Evolutionary conservation across 2,113 vertebrate species (phyloP).

Genomic region (Forbesichthys agassizii): DNA sequence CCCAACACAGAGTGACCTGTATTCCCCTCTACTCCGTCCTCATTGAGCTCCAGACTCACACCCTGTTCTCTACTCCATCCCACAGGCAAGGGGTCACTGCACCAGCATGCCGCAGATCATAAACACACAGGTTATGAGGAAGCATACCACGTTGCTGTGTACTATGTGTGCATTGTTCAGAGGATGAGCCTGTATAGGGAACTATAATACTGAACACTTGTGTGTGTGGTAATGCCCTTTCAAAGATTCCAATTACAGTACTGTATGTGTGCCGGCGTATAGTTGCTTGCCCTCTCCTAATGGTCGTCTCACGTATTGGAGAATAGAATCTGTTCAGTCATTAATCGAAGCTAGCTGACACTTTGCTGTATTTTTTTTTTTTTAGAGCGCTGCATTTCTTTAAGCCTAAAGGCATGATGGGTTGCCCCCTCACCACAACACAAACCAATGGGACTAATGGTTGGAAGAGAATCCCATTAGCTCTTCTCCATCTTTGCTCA

Average conservation of each 20-base stretch:
- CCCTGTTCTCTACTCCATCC: too few relatives aligned
- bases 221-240: slow-evolving; percentile 13
- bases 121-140: slow-evolving; percentile 55
- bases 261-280: not conserved
- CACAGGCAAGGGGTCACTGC: slow-evolving; percentile 57
- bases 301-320: not conserved
- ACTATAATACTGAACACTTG: slow-evolving; percentile 18
- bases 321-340: too few relatives aligned
- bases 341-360: too few relatives aligned
- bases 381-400: too few relatives aligned
- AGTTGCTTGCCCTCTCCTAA: slow-evolving; percentile 12
- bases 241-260: slow-evolving; percentile 17
- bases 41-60: too few relatives aligned
- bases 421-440: too few relatives aligned
- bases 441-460: too few relatives aligned
- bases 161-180: slow-evolving; percentile 50
- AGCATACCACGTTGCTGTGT: slow-evolving; percentile 58
- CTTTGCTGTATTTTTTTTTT: too few relatives aligned
- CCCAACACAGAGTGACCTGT: too few relatives aligned
- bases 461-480: not conserved
- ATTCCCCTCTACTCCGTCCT: too few relatives aligned
- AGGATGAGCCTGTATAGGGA: slow-evolving; percentile 58
- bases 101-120: slow-evolving; percentile 65
- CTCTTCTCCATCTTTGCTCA: not conserved
- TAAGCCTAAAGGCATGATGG: too few relatives aligned